phyloP scores from a whole-genome alignment of 2,888 invertebrate genomes.

The Polyommatus icarus region DNA sequence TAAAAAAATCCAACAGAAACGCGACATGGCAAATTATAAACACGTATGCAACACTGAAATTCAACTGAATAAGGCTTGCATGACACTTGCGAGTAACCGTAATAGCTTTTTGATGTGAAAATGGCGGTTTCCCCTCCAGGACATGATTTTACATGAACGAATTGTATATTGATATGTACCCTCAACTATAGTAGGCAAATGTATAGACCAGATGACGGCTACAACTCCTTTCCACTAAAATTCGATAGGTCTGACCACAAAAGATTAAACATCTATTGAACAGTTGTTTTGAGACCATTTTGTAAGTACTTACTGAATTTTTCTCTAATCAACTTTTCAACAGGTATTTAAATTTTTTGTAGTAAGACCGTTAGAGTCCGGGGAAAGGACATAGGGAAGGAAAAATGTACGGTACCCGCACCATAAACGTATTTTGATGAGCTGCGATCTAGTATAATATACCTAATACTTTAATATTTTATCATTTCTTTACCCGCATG shows the following conservation, averaged over 20 bases:
- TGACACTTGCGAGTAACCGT: constrained; percentile 5
- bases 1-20: background rate
- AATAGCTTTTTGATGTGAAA: constrained; percentile 22
- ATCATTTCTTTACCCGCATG: background rate
- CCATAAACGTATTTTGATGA: background rate
- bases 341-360: too few species aligned
- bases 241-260: too few species aligned
- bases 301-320: too few species aligned
- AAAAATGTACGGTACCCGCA: background rate
- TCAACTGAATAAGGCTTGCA: background rate
- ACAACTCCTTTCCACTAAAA: too few species aligned
- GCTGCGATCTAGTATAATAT: background rate
- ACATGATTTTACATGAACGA: constrained; percentile 8
- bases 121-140: background rate
- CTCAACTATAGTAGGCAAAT: background rate
- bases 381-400: too few species aligned
- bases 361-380: too few species aligned
- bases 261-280: too few species aligned
- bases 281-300: too few species aligned
- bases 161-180: background rate
- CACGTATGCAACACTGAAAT: background rate
- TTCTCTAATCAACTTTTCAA: too few species aligned
- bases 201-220: background rate
- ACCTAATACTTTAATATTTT: background rate
- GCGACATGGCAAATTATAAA: background rate